These are phyloP conservation scores for Acleris sparsana DNA, from an alignment of 2,888 invertebrate species.

Conservation along the genomic window DNA sequence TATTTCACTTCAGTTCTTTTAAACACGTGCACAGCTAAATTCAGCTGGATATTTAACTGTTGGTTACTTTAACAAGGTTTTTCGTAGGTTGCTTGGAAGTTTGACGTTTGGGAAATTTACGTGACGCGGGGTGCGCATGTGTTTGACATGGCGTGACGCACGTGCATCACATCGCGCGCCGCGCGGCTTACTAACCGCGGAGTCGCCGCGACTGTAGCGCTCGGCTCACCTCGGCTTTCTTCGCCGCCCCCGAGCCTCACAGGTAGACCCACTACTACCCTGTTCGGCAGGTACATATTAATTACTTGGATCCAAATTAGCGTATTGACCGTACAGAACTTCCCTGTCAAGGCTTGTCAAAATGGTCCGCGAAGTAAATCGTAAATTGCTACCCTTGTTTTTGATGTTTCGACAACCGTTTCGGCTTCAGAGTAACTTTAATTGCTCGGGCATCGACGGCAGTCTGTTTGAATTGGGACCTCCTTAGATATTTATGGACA, in stretches of 20 bases:
- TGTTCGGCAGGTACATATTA: constrained; percentile 62
- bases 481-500: too few relatives aligned
- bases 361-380: constrained; percentile 55
- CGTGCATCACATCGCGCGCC: constrained; percentile 50
- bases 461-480: not conserved
- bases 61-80: not conserved
- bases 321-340: constrained; percentile 62
- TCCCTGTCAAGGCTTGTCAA: constrained; percentile 61
- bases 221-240: constrained; percentile 54
- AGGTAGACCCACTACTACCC: constrained; percentile 52
- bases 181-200: constrained; percentile 61
- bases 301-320: constrained; percentile 75
- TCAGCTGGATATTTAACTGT: not conserved
- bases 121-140: constrained; percentile 10
- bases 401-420: constrained; percentile 11
- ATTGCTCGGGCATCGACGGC: constrained; percentile 4
- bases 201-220: constrained; percentile 39
- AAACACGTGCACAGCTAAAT: constrained; percentile 23
- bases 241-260: constrained; percentile 49
- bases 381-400: constrained; percentile 43
- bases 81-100: constrained; percentile 46
- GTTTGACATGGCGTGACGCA: constrained; percentile 16
- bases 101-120: constrained; percentile 49
- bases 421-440: constrained; percentile 8
- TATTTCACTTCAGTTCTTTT: constrained; percentile 29